A percentile compares a stretch with the other conserved stretches of the same genome.
Conservation (phyloP, 2,888 invertebrate species). For the Ochlodes sylvanus region DNA sequence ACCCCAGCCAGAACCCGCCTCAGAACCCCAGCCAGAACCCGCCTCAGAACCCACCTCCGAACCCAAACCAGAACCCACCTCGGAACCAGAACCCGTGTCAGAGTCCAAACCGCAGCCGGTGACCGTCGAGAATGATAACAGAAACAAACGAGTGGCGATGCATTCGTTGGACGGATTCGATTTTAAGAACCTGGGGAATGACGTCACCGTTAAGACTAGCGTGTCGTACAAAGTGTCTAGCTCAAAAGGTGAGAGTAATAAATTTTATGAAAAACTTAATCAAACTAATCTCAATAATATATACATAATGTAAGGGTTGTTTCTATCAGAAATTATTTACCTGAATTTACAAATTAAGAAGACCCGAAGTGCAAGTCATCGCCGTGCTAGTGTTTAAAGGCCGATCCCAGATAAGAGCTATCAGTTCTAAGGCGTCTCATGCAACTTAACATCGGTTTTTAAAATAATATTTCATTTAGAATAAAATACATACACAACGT, state of each 20-base stretch:
- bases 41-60: slow-evolving; percentile 56
- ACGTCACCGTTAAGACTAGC: slow-evolving; percentile 91
- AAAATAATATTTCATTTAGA: no score
- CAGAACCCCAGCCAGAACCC: slow-evolving; percentile 49
- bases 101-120: slow-evolving; percentile 43
- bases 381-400: no score
- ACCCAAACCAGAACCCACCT: slow-evolving; percentile 59
- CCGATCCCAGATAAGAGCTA: no score
- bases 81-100: slow-evolving; percentile 48
- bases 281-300: no score
- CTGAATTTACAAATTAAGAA: no score
- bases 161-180: slow-evolving; percentile 75
- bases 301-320: no score
- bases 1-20: slow-evolving; percentile 57
- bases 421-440: no score
- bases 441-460: no score
- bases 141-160: slow-evolving; percentile 85
- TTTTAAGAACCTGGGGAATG: slow-evolving; percentile 81
- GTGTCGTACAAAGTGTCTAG: slow-evolving; percentile 91
- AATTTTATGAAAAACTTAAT: not conserved
- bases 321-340: no score
- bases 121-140: slow-evolving; percentile 65
- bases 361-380: no score
- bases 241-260: slow-evolving; percentile 69
- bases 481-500: no score